Evolutionary conservation across 2,797 vertebrate genomes (phyloP).

Genomic region (Psittacula derbiana): DNA sequence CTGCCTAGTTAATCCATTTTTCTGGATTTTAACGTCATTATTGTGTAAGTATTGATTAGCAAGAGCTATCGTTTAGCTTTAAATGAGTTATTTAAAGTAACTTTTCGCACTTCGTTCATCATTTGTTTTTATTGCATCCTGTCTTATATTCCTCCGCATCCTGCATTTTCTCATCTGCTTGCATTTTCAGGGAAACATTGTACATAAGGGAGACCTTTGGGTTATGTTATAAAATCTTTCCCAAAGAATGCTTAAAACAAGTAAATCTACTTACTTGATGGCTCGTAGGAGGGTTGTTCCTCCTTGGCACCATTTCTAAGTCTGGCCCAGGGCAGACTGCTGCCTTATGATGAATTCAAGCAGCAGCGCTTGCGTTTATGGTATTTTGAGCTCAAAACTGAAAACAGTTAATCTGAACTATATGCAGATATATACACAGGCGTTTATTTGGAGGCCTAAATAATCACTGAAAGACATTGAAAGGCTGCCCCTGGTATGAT

Average conservation of each 20-base stretch:
- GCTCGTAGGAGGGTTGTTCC: neutral
- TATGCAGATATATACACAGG: neutral
- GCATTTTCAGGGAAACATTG: neutral
- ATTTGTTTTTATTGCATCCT: constrained; percentile 34
- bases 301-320: neutral
- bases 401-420: neutral
- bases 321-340: neutral
- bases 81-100: constrained; percentile 18
- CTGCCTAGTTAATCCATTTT: constrained; percentile 20
- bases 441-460: neutral
- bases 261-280: neutral
- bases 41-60: constrained; percentile 44
- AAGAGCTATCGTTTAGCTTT: constrained; percentile 19
- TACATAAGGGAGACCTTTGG: neutral
- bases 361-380: neutral
- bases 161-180: constrained; percentile 26
- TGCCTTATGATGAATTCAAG: neutral
- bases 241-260: neutral
- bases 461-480: neutral
- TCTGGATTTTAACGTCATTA: constrained; percentile 34
- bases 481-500: neutral
- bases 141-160: neutral
- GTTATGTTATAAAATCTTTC: neutral
- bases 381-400: neutral
- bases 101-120: constrained; percentile 34